phyloP scores from a whole-genome alignment of 2,888 invertebrate genomes.

The Tachina lurida region DNA sequence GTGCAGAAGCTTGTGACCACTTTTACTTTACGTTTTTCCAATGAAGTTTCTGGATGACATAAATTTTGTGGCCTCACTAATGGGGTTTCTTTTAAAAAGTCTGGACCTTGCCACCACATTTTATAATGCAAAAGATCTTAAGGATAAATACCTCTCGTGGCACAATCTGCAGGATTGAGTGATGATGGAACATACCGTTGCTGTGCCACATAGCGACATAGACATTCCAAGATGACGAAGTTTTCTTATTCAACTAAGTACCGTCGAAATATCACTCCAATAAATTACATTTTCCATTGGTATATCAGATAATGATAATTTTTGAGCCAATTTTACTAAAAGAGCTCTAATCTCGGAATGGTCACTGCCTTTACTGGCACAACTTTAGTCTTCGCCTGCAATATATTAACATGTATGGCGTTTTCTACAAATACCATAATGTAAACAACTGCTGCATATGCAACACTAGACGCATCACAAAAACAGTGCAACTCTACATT shows the following conservation, averaged over 20 bases:
- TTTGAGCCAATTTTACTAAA: not conserved
- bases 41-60: too few species aligned
- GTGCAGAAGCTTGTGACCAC: too few species aligned
- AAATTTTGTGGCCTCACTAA: too few species aligned
- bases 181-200: too few species aligned
- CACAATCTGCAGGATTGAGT: not conserved
- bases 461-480: too few species aligned
- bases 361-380: slow-evolving; percentile 29
- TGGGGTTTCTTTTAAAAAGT: too few species aligned
- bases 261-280: slow-evolving; percentile 5
- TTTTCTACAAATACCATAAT: slow-evolving; percentile 3
- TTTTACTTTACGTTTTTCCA: too few species aligned
- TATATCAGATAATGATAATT: slow-evolving; percentile 14
- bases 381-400: slow-evolving; percentile 46
- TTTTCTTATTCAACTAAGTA: slow-evolving; percentile 45
- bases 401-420: not conserved
- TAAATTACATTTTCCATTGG: slow-evolving; percentile 14
- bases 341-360: slow-evolving; percentile 44
- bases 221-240: slow-evolving; percentile 47
- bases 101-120: too few species aligned
- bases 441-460: too few species aligned
- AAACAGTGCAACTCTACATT: too few species aligned
- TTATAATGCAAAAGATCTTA: too few species aligned
- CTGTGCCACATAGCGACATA: slow-evolving; percentile 21
- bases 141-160: too few species aligned